Conservation (phyloP, 2,113 vertebrate genomes). For the Polyodon spathula region DNA sequence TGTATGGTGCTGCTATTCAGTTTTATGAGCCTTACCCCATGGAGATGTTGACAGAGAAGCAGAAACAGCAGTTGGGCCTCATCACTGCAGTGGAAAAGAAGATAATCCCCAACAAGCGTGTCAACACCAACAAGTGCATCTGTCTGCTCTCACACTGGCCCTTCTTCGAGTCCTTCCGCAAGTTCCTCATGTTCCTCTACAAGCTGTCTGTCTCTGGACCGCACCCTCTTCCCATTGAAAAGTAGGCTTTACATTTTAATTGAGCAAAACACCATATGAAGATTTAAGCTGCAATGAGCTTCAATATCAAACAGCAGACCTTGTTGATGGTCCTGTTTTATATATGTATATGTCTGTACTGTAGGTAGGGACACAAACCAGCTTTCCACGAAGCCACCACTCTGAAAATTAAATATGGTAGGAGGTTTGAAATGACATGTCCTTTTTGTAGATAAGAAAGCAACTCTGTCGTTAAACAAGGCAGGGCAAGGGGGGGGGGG, state of each 20-base stretch:
- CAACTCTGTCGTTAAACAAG: no score
- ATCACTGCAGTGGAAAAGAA: slow-evolving; percentile 83
- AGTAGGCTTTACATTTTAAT: slow-evolving; percentile 53
- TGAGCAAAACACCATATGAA: not conserved
- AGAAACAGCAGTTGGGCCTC: slow-evolving; percentile 82
- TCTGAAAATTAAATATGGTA: no score
- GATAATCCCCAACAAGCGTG: slow-evolving; percentile 70
- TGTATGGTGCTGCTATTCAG: slow-evolving; percentile 93
- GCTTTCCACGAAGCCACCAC: no score
- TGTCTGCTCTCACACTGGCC: slow-evolving; percentile 97
- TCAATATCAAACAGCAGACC: not conserved
- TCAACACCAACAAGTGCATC: slow-evolving; percentile 94
- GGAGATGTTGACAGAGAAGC: slow-evolving; percentile 81
- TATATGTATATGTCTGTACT: no score
- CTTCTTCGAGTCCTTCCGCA: slow-evolving; percentile 89
- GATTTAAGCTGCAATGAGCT: not conserved
- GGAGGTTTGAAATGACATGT: no score
- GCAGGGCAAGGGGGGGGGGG: no score
- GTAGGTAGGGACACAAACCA: no score
- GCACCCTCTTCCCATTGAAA: slow-evolving; percentile 94
- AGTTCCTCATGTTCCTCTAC: slow-evolving; percentile 95
- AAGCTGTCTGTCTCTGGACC: slow-evolving; percentile 90
- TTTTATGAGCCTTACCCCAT: slow-evolving; percentile 83
- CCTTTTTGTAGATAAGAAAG: no score
- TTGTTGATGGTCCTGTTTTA: no score